Evolutionary conservation across 2,113 vertebrate species (phyloP).

Genomic region (Ciconia stormi): DNA sequence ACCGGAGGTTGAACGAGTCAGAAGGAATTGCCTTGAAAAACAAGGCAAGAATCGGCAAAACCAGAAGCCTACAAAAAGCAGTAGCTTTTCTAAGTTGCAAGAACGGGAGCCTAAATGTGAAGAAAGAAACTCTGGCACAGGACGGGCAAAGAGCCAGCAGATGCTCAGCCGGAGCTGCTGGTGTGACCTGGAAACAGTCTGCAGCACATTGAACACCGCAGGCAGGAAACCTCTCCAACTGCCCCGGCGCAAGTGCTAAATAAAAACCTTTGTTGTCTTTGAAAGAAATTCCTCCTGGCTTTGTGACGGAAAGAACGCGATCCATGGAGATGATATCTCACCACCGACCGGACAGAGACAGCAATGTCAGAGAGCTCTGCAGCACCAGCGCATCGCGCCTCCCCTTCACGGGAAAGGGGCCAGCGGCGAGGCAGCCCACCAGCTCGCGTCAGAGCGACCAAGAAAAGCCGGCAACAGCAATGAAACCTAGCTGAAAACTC

Average conservation of each 20-base stretch:
- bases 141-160: not conserved
- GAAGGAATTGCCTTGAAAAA: not conserved
- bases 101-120: fast-evolving
- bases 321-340: not conserved
- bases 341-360: not conserved
- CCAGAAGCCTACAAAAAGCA: not conserved
- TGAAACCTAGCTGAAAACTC: fast-evolving
- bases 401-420: fast-evolving
- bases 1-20: not conserved
- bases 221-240: not conserved
- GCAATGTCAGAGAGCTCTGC: not conserved
- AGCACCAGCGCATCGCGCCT: not conserved
- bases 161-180: not conserved
- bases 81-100: not conserved
- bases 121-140: not conserved
- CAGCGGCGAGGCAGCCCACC: not conserved
- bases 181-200: not conserved
- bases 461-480: not conserved
- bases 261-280: not conserved
- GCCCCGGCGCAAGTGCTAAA: not conserved
- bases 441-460: fast-evolving
- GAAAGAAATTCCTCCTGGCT: not conserved
- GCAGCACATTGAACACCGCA: fast-evolving
- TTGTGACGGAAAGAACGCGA: not conserved
- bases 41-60: not conserved